A percentile compares a stretch with the other conserved stretches of the same genome.
Conservation (phyloP, 53 echinoderm and acorn worm species). For the Paracentrotus lividus region DNA sequence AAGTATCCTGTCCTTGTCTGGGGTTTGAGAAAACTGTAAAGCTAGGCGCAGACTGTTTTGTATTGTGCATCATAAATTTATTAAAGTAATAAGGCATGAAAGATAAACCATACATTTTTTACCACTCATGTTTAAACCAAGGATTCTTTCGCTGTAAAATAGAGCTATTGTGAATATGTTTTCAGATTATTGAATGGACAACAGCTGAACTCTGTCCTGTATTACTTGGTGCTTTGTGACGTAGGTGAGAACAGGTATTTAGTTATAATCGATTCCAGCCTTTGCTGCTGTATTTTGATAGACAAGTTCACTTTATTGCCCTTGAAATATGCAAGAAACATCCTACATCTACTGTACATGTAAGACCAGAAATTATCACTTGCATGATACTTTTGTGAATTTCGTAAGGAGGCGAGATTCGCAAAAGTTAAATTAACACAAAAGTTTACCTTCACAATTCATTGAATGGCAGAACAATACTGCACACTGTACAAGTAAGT, state of each 20-base stretch:
- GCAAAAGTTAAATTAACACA: too few species aligned
- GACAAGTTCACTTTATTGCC: conserved; percentile 1
- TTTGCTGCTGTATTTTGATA: neutral
- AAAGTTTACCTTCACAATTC: too few species aligned
- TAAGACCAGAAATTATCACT: too few species aligned
- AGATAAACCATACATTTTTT: too few species aligned
- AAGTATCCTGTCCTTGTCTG: neutral
- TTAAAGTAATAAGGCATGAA: too few species aligned
- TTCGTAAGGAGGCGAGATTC: too few species aligned
- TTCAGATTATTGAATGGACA: conserved; percentile 9
- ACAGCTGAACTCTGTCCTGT: conserved; percentile 25
- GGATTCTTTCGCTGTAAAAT: neutral
- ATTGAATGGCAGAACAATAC: too few species aligned
- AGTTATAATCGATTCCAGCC: conserved; percentile 26
- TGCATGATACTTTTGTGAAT: too few species aligned
- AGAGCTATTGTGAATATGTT: conserved; percentile 3
- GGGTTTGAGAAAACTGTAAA: conserved; percentile 54
- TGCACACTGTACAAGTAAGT: too few species aligned
- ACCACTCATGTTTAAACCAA: too few species aligned
- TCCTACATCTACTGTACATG: neutral
- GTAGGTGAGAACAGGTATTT: conserved; percentile 53
- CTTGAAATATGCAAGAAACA: conserved; percentile 9
- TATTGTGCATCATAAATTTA: neutral
- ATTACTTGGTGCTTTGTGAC: conserved; percentile 9
- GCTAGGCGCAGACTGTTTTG: neutral